phyloP scores from a whole-genome alignment of 2,888 invertebrate species.

The Hypselothyrea guttata region DNA sequence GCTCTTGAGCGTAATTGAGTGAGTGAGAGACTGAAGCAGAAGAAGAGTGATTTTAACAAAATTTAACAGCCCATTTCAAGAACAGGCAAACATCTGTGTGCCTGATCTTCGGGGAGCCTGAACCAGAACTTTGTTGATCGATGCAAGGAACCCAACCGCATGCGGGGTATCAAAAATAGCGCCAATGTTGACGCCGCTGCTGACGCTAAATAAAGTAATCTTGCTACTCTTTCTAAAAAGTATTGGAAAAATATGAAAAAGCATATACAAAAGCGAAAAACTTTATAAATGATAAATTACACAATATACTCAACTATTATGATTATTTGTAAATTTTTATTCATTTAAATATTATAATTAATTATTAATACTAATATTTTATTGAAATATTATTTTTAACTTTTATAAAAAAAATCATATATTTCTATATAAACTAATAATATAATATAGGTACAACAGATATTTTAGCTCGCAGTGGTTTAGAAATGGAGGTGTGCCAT shows the following conservation, averaged over 20 bases:
- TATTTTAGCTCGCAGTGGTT: no score
- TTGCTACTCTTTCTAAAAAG: conserved; percentile 7
- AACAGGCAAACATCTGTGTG: conserved; percentile 49
- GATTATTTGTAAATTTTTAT: no score
- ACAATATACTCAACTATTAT: no score
- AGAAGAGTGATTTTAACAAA: conserved; percentile 35
- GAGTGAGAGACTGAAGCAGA: conserved; percentile 18
- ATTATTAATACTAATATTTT: no score
- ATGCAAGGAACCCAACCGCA: conserved; percentile 44
- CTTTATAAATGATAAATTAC: not conserved
- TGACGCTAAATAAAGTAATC: conserved; percentile 39
- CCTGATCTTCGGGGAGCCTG: conserved; percentile 13
- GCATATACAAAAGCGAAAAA: not conserved
- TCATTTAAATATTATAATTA: no score
- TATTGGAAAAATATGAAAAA: not conserved
- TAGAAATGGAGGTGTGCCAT: no score
- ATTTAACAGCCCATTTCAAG: conserved; percentile 56
- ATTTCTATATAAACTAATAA: no score
- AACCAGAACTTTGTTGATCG: conserved; percentile 16
- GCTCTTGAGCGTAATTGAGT: conserved; percentile 45
- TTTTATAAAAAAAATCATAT: no score
- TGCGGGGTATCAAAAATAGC: conserved; percentile 52
- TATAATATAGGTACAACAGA: no score
- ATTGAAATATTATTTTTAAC: no score
- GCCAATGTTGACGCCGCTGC: conserved; percentile 47